Evolutionary conservation across 2,113 vertebrate genomes (phyloP).

Genomic region (Eonycteris spelaea): DNA sequence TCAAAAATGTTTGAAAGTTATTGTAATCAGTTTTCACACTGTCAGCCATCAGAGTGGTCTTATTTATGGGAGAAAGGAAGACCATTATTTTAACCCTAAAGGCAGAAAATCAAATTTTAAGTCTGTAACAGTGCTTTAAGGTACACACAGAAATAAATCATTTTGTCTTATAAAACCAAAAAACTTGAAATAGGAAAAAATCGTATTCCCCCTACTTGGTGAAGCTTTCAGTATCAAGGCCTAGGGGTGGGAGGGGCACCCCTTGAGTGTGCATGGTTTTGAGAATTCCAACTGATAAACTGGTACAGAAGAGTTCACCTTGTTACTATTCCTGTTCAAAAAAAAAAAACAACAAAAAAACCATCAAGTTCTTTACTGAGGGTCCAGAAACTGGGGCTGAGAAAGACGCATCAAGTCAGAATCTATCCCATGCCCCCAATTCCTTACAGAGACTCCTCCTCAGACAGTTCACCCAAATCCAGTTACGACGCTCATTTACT

Average conservation of each 20-base stretch:
- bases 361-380: background rate
- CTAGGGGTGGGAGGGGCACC: background rate
- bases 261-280: background rate
- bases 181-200: background rate
- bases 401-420: background rate
- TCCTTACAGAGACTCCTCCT: background rate
- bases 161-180: background rate
- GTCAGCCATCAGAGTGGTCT: background rate
- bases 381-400: background rate
- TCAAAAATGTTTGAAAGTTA: background rate
- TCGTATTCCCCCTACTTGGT: background rate
- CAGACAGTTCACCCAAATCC: background rate
- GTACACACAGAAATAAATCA: background rate
- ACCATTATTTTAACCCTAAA: background rate
- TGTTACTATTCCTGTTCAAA: background rate
- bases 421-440: too few species aligned
- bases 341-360: background rate
- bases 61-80: background rate
- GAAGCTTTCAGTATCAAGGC: background rate
- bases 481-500: background rate
- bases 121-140: background rate
- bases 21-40: background rate
- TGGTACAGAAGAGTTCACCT: background rate
- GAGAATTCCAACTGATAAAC: background rate
- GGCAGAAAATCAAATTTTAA: background rate